A percentile compares a stretch with the other conserved stretches of the same genome.
phyloP scores from a whole-genome alignment of 1,140 invertebrate genomes.

The Lucilia cuprina region DNA sequence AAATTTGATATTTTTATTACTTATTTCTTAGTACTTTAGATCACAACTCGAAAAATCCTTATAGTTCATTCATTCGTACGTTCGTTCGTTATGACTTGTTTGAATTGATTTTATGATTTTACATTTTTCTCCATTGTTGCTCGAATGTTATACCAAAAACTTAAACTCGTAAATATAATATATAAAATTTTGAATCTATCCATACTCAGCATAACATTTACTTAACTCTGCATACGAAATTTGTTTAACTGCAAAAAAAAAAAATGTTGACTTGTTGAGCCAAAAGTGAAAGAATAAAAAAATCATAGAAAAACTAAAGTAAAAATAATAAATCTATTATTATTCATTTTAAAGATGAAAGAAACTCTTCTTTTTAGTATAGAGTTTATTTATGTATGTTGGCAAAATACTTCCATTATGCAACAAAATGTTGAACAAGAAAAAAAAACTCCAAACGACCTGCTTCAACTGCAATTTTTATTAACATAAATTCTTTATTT shows the following conservation, averaged over 20 bases:
- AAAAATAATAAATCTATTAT: conserved; percentile 5
- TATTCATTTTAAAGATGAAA: conserved; percentile 5
- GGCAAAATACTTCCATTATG: background rate
- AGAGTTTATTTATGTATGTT: background rate
- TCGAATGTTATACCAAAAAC: no score
- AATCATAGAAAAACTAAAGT: background rate
- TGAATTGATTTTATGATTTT: background rate
- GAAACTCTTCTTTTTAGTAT: background rate
- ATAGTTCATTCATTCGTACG: background rate
- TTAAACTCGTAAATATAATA: no score
- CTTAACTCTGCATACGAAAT: background rate
- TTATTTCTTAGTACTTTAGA: background rate
- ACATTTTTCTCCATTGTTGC: background rate
- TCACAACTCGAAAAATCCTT: background rate
- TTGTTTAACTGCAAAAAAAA: background rate
- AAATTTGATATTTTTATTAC: background rate
- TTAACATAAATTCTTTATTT: background rate
- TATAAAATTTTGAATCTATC: no score
- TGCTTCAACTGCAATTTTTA: background rate
- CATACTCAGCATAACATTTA: no score
- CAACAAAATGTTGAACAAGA: background rate
- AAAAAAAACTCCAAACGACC: no score
- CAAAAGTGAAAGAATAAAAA: background rate
- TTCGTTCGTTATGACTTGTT: no score
- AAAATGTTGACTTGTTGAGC: background rate